Percentiles rank a stretch among this genome's conserved stretches.
phyloP scores from a whole-genome alignment of 2,797 vertebrate genomes.

The Siniperca obscura region DNA sequence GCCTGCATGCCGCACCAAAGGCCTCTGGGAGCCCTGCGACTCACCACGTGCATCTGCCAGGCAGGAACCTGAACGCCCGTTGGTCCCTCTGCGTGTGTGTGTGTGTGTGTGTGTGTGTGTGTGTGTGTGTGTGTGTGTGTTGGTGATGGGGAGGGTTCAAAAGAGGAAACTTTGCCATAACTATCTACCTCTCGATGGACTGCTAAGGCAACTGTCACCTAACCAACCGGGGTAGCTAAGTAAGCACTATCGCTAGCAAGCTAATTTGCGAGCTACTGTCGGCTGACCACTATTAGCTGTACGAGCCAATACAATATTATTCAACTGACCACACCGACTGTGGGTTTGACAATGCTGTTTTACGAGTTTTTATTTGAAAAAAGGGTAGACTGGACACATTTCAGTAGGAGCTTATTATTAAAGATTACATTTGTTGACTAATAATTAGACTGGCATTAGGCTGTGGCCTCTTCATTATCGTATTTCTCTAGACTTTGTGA shows the following conservation, averaged over 20 bases:
- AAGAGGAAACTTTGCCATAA: slow-evolving; percentile 3
- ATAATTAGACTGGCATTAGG: neutral
- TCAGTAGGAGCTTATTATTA: neutral
- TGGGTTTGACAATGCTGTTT: neutral
- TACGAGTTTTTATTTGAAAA: neutral
- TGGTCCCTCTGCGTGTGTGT: slow-evolving; percentile 40
- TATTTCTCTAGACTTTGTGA: neutral
- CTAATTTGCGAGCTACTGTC: neutral
- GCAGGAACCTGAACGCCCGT: slow-evolving; percentile 58
- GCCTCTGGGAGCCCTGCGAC: slow-evolving; percentile 66
- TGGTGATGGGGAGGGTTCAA: neutral
- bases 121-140: slow-evolving; percentile 9
- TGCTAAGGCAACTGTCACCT: neutral
- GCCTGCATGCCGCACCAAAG: slow-evolving; percentile 59
- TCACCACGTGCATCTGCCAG: slow-evolving; percentile 52
- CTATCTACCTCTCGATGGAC: slow-evolving; percentile 4
- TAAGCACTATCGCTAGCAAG: neutral
- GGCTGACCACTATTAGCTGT: neutral
- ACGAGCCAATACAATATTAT: neutral
- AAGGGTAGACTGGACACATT: neutral
- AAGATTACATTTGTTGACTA: neutral
- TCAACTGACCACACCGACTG: neutral
- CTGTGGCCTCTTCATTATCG: neutral
- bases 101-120: slow-evolving; percentile 21
- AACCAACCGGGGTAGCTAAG: neutral